Base-by-base conservation (phyloP, 2,113 vertebrate genomes). In the Nicator chloris region DNA sequence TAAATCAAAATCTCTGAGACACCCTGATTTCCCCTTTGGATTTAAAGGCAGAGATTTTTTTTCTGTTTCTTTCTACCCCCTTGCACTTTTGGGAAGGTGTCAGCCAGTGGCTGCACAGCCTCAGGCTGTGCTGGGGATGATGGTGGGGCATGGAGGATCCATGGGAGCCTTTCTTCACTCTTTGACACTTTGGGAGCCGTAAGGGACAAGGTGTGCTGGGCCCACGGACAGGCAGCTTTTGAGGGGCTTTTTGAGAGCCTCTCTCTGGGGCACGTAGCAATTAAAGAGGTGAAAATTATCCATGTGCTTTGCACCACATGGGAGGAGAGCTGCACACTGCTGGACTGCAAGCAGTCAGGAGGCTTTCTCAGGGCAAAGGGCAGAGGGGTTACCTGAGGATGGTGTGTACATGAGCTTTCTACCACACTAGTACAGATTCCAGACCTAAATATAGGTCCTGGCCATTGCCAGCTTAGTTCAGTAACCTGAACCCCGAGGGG, bases 351-450 rank as follows among this genome's bases (percentile, higher is more conserved):
- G 72, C 37, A 84, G 18, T 60, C 69, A 60, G 53, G 26, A 94
- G 88, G 45, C 18, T 72, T 94, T 79, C 53, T 69, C 4, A 1
- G 69, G 66, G 77, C 28, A 42, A 57, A 2, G 9, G 28, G 37
- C 91, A 86, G 44, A 4, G 4, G 23, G 96, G 94, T 96, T 91
- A 95, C 75, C 87, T 63, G 63, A 92, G 94, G 94, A 89, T 89
- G 78, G 15, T 1, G 11, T 3, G 21, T 51, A 90, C 84, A 88
- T 44, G 85, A 90, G 75, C 79, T 70, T 79, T 94, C 70, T 63
- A 83, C 85, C n/a, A 88, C 85, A 59, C 47, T 90, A 51, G 87
- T 94, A 94, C 94, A 83, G 90, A 96, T 95, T 88, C 87, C 95
- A 91, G 31, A 49, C 42, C 89, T 91, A 96, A 95, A 90, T 84